Base-by-base conservation (phyloP, 2,888 invertebrate genomes). In the Protophormia terraenovae region DNA sequence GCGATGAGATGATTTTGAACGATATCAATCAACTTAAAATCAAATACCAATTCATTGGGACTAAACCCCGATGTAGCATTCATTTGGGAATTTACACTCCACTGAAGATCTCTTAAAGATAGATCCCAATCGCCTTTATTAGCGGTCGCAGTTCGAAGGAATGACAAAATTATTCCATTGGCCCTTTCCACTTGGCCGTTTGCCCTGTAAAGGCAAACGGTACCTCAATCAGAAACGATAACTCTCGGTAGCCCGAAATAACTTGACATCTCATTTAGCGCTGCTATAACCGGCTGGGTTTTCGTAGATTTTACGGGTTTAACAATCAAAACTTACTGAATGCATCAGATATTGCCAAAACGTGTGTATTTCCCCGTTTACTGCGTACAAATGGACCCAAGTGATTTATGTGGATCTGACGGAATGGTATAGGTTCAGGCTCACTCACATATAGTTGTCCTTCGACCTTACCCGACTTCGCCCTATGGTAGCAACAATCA, bases 331-430 rank as follows among this genome's bases (percentile, higher is more conserved):
- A 86, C 69, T 81, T 84, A 58, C 19, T 86, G 7, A 77, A 81
- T 60, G 78, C 86, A 77, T 35, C 77, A 71, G 69, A 86, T 78
- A 71, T 73, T 4, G 71, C 84, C 3, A 80, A 47, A 3, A 80
- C 29, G 16, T 83, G 47, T 14, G 19, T 22, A 29, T 62, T 83
- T n/a, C 66, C 77, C 12, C 67, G 55, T 32, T 62, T 77, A 24
- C 29, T 80, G 0, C 73, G 60, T 5, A 53, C 10, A 41, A 71
- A 78, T 2, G 86, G 87, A 14, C 87, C 86, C 1, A 87, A 50
- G n/a, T 87, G 85, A 41, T 87, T 84, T 6, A 87, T 60, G 38
- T 88, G 86, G 10, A 88, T 12, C 7, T 35, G 7, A 0, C 76
- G 67, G 41, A 88, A 87, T 12, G 86, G 87, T 14, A 87, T 38